These are phyloP conservation scores for Tamias sibiricus DNA, from an alignment of 2,113 vertebrate genomes.

Conservation along the genomic window DNA sequence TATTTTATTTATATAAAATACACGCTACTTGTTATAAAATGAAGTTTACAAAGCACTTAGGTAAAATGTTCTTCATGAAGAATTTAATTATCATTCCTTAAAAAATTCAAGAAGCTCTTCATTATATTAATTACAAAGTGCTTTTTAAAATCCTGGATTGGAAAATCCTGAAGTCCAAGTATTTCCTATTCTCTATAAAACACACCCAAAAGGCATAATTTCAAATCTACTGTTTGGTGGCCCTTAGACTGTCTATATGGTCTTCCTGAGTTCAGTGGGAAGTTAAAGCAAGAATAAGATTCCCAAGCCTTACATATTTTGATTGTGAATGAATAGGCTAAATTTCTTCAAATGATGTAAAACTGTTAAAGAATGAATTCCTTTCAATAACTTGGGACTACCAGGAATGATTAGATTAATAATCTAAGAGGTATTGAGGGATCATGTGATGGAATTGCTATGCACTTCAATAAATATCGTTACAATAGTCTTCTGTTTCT, in stretches of 20 bases:
- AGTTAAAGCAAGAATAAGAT: constrained; percentile 18
- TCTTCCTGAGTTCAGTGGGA: background rate
- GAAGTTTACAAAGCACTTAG: background rate
- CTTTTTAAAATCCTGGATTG: background rate
- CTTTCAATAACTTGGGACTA: background rate
- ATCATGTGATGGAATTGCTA: background rate
- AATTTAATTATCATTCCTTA: background rate
- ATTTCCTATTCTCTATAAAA: background rate
- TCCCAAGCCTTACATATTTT: background rate
- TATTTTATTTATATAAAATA: background rate
- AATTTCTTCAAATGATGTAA: constrained; percentile 14
- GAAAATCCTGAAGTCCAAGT: background rate
- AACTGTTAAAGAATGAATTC: constrained; percentile 5
- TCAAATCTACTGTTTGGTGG: background rate
- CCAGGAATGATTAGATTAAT: background rate
- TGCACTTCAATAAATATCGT: background rate
- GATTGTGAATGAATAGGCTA: background rate
- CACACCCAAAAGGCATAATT: background rate
- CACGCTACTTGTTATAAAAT: background rate
- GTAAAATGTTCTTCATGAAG: background rate
- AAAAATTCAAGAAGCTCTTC: constrained; percentile 23
- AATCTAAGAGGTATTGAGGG: background rate
- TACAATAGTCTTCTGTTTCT: no score
- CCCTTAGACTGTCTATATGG: background rate
- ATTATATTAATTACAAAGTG: background rate